Conservation (phyloP, 2,113 vertebrate genomes). For the Vanacampus margaritifer region DNA sequence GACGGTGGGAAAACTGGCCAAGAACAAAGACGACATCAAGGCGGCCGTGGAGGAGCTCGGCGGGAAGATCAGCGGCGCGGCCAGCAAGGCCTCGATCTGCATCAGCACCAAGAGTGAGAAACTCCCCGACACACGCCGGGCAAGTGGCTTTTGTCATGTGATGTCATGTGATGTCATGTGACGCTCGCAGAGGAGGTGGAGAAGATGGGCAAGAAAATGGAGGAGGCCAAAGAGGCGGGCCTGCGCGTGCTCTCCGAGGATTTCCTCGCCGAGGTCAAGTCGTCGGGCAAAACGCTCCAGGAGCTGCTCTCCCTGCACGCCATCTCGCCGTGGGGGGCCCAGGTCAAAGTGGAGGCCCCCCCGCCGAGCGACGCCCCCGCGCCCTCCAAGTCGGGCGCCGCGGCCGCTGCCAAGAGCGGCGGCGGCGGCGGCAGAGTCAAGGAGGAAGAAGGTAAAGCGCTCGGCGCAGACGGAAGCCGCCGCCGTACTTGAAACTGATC, state of each 20-base stretch:
- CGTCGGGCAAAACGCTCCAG: conserved; percentile 79
- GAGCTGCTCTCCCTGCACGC: conserved; percentile 83
- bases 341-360: conserved; percentile 80
- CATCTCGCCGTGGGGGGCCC: conserved; percentile 89
- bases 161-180: too few species aligned
- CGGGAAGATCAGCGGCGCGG: conserved; percentile 82
- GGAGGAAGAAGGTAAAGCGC: conserved; percentile 84
- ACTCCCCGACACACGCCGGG: neutral
- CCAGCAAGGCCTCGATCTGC: conserved; percentile 85
- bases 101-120: conserved; percentile 89
- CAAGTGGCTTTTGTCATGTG: too few species aligned
- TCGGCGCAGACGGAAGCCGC: too few species aligned
- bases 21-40: conserved; percentile 92
- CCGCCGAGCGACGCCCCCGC: conserved; percentile 46
- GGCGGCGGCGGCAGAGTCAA: conserved; percentile 83
- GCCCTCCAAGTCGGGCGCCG: conserved; percentile 75
- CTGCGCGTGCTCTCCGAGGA: conserved; percentile 86
- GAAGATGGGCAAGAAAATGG: conserved; percentile 97
- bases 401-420: conserved; percentile 76
- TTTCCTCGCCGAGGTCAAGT: conserved; percentile 83
- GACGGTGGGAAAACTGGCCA: conserved; percentile 83
- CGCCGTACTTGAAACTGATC: neutral
- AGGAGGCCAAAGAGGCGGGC: conserved; percentile 84
- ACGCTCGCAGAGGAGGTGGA: conserved; percentile 86
- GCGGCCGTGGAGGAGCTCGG: conserved; percentile 82